phyloP scores from a whole-genome alignment of 1,140 invertebrate genomes.

The Pachyrhynchus sulphureomaculatus region DNA sequence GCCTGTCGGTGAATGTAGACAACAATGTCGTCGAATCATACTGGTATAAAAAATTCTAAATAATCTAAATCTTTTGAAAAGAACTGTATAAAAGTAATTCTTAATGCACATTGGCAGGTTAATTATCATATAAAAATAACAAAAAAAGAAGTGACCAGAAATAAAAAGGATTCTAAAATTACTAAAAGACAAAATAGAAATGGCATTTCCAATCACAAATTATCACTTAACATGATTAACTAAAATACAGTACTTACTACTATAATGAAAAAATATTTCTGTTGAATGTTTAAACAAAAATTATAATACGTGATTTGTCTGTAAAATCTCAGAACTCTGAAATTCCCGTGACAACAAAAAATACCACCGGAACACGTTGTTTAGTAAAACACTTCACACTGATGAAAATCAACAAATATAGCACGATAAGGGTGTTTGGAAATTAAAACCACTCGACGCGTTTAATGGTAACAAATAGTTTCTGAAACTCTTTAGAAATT shows the following conservation, averaged over 20 bases:
- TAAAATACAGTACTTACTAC: slow-evolving; percentile 19
- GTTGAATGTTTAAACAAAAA: not conserved
- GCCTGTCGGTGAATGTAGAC: no score
- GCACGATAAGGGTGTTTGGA: no score
- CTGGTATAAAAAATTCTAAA: not conserved
- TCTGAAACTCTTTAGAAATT: no score
- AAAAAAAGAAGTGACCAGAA: not conserved
- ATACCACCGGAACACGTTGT: no score
- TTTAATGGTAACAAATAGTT: no score
- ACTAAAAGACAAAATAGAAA: not conserved
- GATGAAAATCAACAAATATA: no score
- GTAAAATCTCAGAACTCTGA: no score
- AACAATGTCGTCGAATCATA: no score
- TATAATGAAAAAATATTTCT: slow-evolving; percentile 14
- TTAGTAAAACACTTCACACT: no score
- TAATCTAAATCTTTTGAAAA: not conserved
- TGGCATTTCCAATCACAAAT: slow-evolving; percentile 25
- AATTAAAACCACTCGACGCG: no score
- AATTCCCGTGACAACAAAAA: slow-evolving; percentile 6
- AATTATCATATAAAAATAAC: not conserved
- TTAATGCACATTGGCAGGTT: not conserved
- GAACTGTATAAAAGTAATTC: not conserved
- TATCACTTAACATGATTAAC: slow-evolving; percentile 18
- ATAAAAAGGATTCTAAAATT: not conserved
- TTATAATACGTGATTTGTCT: no score